Conservation (phyloP, 2,888 invertebrate genomes). For the Clanis bilineata region DNA sequence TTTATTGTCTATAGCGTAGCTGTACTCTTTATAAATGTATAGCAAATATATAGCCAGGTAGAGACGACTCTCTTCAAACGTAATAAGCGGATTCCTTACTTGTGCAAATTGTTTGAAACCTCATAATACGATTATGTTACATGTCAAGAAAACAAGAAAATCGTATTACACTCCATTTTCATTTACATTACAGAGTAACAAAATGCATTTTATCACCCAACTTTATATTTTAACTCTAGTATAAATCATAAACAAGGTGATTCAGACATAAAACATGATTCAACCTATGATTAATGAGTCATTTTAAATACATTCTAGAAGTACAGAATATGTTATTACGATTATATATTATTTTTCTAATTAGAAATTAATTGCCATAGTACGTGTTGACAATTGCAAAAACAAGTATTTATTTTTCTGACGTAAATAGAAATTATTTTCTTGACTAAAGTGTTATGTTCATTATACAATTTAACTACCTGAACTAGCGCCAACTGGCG, state of each 20-base stretch:
- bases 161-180: not conserved
- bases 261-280: not conserved
- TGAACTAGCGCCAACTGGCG: too few relatives aligned
- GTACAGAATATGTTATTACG: not conserved
- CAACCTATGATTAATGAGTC: not conserved
- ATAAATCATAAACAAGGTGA: not conserved
- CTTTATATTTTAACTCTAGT: not conserved
- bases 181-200: not conserved
- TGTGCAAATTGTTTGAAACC: slow-evolving; percentile 1
- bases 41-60: not conserved
- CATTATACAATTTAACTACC: too few relatives aligned
- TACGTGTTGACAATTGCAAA: not conserved
- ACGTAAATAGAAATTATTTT: too few relatives aligned
- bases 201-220: not conserved
- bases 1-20: too few relatives aligned
- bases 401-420: not conserved
- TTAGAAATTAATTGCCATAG: not conserved
- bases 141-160: not conserved
- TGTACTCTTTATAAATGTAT: not conserved
- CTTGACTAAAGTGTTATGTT: too few relatives aligned
- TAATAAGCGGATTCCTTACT: slow-evolving; percentile 4
- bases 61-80: not conserved
- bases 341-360: not conserved
- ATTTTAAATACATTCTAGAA: not conserved
- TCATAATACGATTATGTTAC: slow-evolving; percentile 3